Evolutionary conservation across 1,140 invertebrate species (phyloP), one percentile per base, ranked within the genome.

Genomic region (Cotesia vestalis): DNA sequence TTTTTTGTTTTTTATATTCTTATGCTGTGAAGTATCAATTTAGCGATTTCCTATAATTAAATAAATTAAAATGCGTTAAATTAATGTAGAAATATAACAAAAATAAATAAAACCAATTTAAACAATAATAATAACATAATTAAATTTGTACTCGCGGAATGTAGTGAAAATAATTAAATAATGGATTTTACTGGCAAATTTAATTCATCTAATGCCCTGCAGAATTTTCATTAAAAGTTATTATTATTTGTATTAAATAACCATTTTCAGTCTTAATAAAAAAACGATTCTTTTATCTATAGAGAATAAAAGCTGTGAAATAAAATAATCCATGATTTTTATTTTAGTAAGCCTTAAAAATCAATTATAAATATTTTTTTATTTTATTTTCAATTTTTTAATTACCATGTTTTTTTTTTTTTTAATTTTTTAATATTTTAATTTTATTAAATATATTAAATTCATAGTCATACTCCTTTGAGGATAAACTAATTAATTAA

Each of bases 201-300:
- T 36, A 9, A 67, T 35, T 69, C 17, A 14, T n/a, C 53, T 68
- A 53, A 68, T 68, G 66, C 71, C 71, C 72, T 71, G 63, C 67
- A 68, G 72, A 71, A 74, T 72, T 73, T 53, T 11, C 46, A 66
- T 46, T 35, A 27, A 46, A 12, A 73, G 52, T 36, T 17, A 51
- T 61, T 64, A 9, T 12, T 4, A 70, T 70, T 70, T 46, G 35
- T 72, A 46, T 9, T 40, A 40, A 8, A 2, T 2, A 46, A 46
- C 79, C n/a, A 55, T 61, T 78, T 77, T 84, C 82, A 84, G 82
- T 83, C 83, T 85, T 83, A 46, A 46, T 27, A 27, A 76, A 80
- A 73, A 79, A 80, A 77, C 71, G 57, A 79, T 70, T 69, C 52
- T 64, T 66, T 12, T 14, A 4, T 61, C 4, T 64, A 17, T 51